phyloP scores from a whole-genome alignment of 2,113 vertebrate genomes.

The Synchiropus splendidus region DNA sequence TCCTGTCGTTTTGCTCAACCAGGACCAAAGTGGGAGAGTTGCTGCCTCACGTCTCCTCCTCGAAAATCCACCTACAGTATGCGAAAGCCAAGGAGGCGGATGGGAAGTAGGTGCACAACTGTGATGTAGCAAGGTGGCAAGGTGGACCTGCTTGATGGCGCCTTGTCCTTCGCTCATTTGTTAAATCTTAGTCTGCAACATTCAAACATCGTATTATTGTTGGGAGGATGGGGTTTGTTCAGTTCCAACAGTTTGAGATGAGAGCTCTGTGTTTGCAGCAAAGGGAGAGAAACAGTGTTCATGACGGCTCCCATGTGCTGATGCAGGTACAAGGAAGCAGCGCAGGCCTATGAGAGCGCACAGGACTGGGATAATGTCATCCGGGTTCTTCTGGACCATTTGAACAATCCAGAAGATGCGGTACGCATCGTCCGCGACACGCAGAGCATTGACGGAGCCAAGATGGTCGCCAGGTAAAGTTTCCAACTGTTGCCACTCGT shows the following conservation, averaged over 20 bases:
- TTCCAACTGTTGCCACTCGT: too few species aligned
- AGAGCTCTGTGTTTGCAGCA: too few species aligned
- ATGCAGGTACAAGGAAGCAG: slow-evolving; percentile 83
- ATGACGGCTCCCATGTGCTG: too few species aligned
- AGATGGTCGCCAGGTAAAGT: slow-evolving; percentile 92
- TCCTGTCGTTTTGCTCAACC: slow-evolving; percentile 57
- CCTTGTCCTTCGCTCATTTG: neutral
- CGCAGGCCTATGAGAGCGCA: slow-evolving; percentile 82
- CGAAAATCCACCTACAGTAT: slow-evolving; percentile 93
- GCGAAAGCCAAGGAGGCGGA: slow-evolving; percentile 96
- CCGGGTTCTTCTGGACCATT: slow-evolving; percentile 86
- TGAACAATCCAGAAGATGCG: slow-evolving; percentile 89
- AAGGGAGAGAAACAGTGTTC: too few species aligned
- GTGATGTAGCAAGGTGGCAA: slow-evolving; percentile 52
- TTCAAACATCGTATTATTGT: too few species aligned
- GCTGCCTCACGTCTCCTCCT: slow-evolving; percentile 82
- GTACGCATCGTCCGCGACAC: slow-evolving; percentile 85
- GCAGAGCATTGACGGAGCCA: slow-evolving; percentile 91
- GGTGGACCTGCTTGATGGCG: slow-evolving; percentile 29
- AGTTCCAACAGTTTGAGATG: too few species aligned
- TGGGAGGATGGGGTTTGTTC: too few species aligned
- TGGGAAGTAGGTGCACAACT: slow-evolving; percentile 71
- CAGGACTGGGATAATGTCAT: slow-evolving; percentile 90
- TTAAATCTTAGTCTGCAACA: too few species aligned
- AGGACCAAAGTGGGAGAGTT: slow-evolving; percentile 95